A percentile compares a stretch with the other conserved stretches of the same genome.
These are phyloP conservation scores for Agrochola macilenta DNA, from an alignment of 2,888 invertebrate genomes.

Conservation along the genomic window DNA sequence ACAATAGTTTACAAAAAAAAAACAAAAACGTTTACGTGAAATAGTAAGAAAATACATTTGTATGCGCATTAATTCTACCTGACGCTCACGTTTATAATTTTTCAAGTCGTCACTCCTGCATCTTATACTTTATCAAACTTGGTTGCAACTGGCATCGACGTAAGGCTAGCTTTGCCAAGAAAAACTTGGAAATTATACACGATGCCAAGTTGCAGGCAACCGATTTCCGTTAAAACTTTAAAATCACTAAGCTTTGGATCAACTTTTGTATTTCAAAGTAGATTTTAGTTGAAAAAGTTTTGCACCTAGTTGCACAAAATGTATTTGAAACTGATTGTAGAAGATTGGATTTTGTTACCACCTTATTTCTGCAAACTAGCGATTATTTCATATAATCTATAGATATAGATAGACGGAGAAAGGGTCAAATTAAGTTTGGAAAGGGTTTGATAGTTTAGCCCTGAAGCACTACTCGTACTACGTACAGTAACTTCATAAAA, in stretches of 20 bases:
- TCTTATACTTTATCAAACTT: conserved; percentile 16
- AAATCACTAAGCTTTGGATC: conserved; percentile 28
- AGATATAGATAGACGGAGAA: no score
- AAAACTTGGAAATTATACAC: conserved; percentile 47
- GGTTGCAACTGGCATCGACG: conserved; percentile 16
- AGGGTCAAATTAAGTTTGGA: conserved; percentile 6
- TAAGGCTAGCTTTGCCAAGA: conserved; percentile 34
- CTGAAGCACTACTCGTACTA: background rate
- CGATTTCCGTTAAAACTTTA: conserved; percentile 59
- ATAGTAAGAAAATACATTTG: background rate
- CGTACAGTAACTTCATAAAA: background rate
- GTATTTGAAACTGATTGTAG: conserved; percentile 42
- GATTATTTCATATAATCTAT: no score
- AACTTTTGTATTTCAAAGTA: conserved; percentile 43
- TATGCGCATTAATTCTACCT: background rate
- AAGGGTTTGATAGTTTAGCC: conserved; percentile 25
- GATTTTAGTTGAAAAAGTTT: conserved; percentile 32
- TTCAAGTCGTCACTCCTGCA: conserved; percentile 1
- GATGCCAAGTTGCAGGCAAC: conserved; percentile 41
- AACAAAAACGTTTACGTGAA: background rate
- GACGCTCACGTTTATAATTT: background rate
- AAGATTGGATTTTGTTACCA: conserved; percentile 35
- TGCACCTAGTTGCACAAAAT: conserved; percentile 27
- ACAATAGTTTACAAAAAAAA: no score
- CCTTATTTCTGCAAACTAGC: background rate